Percentiles rank a stretch among this genome's conserved stretches.
Conservation (phyloP, 2,888 invertebrate species). For the Dyspetes luteomarginatus region DNA sequence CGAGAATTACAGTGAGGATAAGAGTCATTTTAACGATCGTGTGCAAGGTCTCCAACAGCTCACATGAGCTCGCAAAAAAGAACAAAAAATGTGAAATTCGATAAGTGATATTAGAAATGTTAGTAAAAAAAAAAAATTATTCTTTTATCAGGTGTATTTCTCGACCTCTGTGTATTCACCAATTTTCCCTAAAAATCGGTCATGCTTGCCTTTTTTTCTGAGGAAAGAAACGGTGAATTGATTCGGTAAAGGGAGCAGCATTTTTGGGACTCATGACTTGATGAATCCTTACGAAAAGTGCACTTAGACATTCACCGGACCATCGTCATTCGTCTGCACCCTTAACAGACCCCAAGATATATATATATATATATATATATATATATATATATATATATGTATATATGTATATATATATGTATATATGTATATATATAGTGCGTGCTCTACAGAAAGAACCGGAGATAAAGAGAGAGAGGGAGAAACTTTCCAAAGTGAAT, state of each 20-base stretch:
- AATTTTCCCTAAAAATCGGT: no score
- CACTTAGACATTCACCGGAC: slow-evolving; percentile 62
- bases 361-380: slow-evolving; percentile 10
- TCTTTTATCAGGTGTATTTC: no score
- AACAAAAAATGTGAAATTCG: not conserved
- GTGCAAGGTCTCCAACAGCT: not conserved
- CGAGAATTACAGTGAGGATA: not conserved
- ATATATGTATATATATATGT: no score
- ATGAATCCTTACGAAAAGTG: slow-evolving; percentile 68
- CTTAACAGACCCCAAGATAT: not conserved
- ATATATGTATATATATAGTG: no score
- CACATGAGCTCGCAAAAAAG: not conserved
- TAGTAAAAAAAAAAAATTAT: no score
- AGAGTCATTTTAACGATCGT: slow-evolving; percentile 17
- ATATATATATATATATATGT: no score
- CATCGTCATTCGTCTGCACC: slow-evolving; percentile 42
- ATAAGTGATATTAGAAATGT: no score
- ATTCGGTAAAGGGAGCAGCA: not conserved
- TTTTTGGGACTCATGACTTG: slow-evolving; percentile 45
- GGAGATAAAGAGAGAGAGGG: slow-evolving; percentile 34
- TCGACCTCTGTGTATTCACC: no score
- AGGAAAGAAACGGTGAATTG: not conserved
- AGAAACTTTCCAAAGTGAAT: slow-evolving; percentile 46
- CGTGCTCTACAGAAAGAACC: not conserved
- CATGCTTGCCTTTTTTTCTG: no score